phyloP scores from a whole-genome alignment of 2,797 vertebrate genomes.

The Poeciliopsis infans region DNA sequence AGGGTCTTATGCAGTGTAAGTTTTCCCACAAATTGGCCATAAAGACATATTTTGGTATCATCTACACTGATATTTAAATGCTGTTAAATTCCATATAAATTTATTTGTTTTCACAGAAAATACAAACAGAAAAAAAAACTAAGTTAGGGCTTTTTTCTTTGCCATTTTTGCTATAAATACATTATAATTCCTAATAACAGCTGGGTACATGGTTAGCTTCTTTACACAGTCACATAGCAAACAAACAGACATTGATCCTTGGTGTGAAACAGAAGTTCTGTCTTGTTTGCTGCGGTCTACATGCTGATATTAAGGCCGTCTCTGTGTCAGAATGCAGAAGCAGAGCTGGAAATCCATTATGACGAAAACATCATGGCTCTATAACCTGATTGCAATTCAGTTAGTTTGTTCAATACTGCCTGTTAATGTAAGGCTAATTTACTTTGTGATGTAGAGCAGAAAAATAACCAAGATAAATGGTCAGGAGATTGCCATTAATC shows the following conservation, averaged over 20 bases:
- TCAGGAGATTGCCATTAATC: conserved; percentile 10
- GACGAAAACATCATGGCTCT: not conserved
- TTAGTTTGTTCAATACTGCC: not conserved
- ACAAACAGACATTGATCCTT: not conserved
- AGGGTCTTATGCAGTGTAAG: not conserved
- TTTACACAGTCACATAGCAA: not conserved
- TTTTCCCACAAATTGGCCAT: not conserved
- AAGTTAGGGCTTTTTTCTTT: not conserved
- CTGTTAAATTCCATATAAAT: not conserved
- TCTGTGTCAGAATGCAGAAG: not conserved
- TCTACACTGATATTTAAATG: not conserved
- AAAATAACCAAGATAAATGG: not conserved
- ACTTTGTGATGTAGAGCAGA: conserved; percentile 20
- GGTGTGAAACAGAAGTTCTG: not conserved
- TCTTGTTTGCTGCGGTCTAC: not conserved
- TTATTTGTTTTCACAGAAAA: not conserved
- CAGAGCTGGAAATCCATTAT: not conserved
- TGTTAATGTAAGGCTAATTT: conserved; percentile 32
- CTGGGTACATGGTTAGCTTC: not conserved
- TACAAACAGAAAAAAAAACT: not conserved
- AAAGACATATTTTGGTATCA: not conserved
- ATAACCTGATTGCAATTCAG: not conserved
- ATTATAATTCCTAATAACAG: not conserved
- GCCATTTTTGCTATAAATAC: not conserved
- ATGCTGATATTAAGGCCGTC: not conserved